A percentile compares a stretch with the other conserved stretches of the same genome.
Evolutionary conservation across 2,797 vertebrate species (phyloP).

Genomic region (Halcyon leucocephala): DNA sequence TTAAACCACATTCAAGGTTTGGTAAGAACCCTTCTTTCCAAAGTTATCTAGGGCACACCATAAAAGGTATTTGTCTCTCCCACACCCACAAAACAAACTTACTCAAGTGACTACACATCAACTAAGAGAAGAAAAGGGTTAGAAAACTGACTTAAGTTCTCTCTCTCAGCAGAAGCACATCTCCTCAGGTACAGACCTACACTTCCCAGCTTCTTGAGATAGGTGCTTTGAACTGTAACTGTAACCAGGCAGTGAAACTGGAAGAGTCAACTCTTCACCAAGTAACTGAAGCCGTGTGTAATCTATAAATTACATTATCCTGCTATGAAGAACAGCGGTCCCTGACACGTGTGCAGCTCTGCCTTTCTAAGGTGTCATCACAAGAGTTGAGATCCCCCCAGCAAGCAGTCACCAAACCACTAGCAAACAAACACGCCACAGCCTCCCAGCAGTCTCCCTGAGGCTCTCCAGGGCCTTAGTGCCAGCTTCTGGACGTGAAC

Average conservation of each 20-base stretch:
- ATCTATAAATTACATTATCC: background rate
- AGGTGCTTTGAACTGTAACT: background rate
- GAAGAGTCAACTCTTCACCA: background rate
- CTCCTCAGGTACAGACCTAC: background rate
- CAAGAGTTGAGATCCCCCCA: background rate
- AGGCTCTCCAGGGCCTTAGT: background rate
- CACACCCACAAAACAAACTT: conserved; percentile 8
- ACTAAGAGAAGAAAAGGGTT: background rate
- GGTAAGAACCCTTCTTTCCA: background rate
- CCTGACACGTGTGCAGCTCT: background rate
- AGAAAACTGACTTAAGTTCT: background rate
- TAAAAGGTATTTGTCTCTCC: background rate
- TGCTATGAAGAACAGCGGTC: background rate
- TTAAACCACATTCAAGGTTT: background rate
- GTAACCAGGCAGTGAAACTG: background rate
- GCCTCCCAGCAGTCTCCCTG: background rate
- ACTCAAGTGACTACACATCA: background rate
- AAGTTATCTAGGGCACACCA: background rate
- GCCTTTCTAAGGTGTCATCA: background rate
- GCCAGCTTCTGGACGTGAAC: background rate
- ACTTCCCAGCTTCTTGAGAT: background rate
- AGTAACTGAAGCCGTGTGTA: background rate
- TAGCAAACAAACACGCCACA: background rate
- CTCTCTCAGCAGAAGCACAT: background rate
- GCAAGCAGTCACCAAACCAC: background rate